Evolutionary conservation across 2,888 invertebrate species (phyloP), one percentile per base, ranked within the genome.

Genomic region (Arge pagana): DNA sequence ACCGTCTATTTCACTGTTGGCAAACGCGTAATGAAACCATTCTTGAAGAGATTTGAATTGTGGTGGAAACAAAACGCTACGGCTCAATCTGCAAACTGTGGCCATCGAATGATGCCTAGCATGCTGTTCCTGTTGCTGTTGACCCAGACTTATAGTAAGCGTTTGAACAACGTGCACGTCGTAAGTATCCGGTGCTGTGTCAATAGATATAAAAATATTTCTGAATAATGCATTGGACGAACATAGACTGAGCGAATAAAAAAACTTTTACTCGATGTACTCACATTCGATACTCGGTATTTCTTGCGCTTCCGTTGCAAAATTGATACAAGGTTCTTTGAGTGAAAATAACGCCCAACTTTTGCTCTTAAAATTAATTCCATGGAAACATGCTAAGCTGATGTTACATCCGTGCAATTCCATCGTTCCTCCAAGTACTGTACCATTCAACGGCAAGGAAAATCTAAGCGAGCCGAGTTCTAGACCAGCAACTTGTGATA

Each of bases 21-120:
- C 90, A 79, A 97, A 96, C 0, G 96, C 93, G 77, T 97, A 97
- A 66, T 91, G 89, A 81, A 97, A 96, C 96, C 97, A 97, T 78
- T 97, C 96, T 67, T 90, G 88, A 31, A 96, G 82, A 28, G 90
- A 90, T 77, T 94, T 91, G 78, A 96, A 96, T 79, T 96, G 96
- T 23, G 96, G 96, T 57, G 96, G 96, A 79, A 96, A 96, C 55
- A 95, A 86, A 56, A 95, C 88, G 61, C 91, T 93, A 42, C 96
- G 82, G 45, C 94, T 91, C 68, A 96, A 88, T 71, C 93, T 87
- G 72, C 94, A 94, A 49, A 97, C 94, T 7, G 93, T 95, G 16
- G 93, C 96, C 93, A 94, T 93, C 48, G 93, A 93, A 73, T 90
- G 87, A 78, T 93, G 93, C 51, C 87, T 85, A 11, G 80, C 78